Percentiles rank a stretch among this genome's conserved stretches.
Conservation (phyloP, 2,888 invertebrate genomes). For the Galeruca laticollis region DNA sequence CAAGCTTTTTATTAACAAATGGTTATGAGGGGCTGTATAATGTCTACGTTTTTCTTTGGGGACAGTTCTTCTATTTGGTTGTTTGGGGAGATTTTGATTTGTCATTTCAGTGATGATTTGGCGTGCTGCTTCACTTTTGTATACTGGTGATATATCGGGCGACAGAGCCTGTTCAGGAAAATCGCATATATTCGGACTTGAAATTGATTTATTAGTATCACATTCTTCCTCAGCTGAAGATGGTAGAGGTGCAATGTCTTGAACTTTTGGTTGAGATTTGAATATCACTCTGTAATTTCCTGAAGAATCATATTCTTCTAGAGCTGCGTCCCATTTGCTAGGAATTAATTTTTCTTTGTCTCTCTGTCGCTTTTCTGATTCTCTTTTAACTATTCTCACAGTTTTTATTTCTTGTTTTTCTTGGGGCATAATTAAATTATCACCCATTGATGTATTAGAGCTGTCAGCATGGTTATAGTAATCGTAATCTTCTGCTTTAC, state of each 20-base stretch:
- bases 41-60: constrained; percentile 88
- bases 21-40: constrained; percentile 83
- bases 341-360: constrained; percentile 77
- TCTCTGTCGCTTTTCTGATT: constrained; percentile 87
- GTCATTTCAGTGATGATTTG: constrained; percentile 88
- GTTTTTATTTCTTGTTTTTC: constrained; percentile 94
- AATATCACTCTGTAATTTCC: constrained; percentile 59
- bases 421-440: constrained; percentile 65
- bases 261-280: constrained; percentile 51
- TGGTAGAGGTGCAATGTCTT: constrained; percentile 31
- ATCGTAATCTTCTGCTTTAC: constrained; percentile 57
- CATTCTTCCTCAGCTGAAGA: constrained; percentile 51
- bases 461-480: constrained; percentile 74
- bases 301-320: constrained; percentile 64
- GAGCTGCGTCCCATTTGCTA: constrained; percentile 63
- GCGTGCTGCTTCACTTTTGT: constrained; percentile 88
- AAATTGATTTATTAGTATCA: constrained; percentile 49
- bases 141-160: constrained; percentile 82
- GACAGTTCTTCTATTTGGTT: constrained; percentile 73
- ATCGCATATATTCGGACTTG: constrained; percentile 58
- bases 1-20: constrained; percentile 62
- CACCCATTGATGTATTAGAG: constrained; percentile 62
- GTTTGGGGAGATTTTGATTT: constrained; percentile 57
- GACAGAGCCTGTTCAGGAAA: constrained; percentile 53
- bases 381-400: constrained; percentile 92